Conservation (phyloP, 2,113 vertebrate genomes). For the Gymnocephalus cernua region DNA sequence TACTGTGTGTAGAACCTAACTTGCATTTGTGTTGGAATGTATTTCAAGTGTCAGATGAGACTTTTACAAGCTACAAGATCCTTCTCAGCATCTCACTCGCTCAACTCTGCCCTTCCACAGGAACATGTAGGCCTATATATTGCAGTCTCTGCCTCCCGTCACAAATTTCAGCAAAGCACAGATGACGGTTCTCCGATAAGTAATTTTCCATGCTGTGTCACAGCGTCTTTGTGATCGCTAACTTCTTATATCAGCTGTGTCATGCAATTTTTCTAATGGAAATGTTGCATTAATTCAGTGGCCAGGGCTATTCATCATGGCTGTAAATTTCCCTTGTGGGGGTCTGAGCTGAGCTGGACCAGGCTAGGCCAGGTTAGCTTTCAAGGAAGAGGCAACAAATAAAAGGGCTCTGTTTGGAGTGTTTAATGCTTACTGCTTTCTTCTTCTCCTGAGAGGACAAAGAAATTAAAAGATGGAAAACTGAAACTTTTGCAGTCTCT, state of each 20-base stretch:
- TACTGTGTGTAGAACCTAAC: constrained; percentile 12
- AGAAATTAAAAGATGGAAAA: neutral
- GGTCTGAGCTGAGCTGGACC: constrained; percentile 13
- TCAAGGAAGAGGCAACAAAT: constrained; percentile 4
- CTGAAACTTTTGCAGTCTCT: neutral
- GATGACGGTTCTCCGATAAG: constrained; percentile 81
- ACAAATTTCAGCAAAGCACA: constrained; percentile 71
- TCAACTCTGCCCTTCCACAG: neutral
- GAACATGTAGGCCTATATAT: neutral
- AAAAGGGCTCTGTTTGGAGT: neutral
- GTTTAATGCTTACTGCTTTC: neutral
- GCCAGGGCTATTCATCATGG: constrained; percentile 60
- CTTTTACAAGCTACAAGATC: constrained; percentile 22
- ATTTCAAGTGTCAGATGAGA: constrained; percentile 20
- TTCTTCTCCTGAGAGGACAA: neutral
- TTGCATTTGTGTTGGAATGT: constrained; percentile 30
- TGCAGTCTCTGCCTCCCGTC: constrained; percentile 44
- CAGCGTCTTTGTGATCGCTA: constrained; percentile 74
- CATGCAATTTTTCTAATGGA: constrained; percentile 85
- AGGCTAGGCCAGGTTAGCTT: constrained; percentile 7
- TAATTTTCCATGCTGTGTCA: constrained; percentile 74
- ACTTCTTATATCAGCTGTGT: constrained; percentile 79
- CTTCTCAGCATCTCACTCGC: neutral
- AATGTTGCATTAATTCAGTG: constrained; percentile 77
- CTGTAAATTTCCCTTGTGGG: constrained; percentile 60